These are phyloP conservation scores for Hypercompe scribonia DNA, from an alignment of 2,888 invertebrate species.

Conservation along the genomic window DNA sequence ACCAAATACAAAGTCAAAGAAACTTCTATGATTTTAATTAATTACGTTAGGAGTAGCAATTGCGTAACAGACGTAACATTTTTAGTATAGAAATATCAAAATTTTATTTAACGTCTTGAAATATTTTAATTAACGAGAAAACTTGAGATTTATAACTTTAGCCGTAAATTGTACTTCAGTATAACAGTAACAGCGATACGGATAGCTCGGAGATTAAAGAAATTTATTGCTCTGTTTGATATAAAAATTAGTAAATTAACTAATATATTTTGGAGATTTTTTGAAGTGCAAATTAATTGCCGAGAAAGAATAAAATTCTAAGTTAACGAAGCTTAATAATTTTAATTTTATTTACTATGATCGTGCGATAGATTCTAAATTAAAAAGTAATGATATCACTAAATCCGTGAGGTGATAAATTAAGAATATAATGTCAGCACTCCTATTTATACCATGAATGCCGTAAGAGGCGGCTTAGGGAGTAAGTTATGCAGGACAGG, in stretches of 20 bases:
- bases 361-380: too few relatives aligned
- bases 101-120: constrained; percentile 17
- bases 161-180: constrained; percentile 39
- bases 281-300: not conserved
- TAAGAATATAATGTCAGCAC: too few relatives aligned
- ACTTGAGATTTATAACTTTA: constrained; percentile 38
- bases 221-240: constrained; percentile 17
- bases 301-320: too few relatives aligned
- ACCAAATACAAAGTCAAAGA: not conserved
- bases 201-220: constrained; percentile 26
- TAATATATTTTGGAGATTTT: too few relatives aligned
- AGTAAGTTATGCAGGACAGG: too few relatives aligned
- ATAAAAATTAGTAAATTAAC: too few relatives aligned
- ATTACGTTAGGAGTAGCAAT: not conserved
- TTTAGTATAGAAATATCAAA: constrained; percentile 1
- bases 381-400: too few relatives aligned
- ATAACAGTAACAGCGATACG: constrained; percentile 25
- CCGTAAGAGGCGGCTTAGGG: too few relatives aligned
- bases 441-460: too few relatives aligned
- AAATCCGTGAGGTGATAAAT: too few relatives aligned
- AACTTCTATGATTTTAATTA: not conserved
- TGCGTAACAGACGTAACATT: not conserved
- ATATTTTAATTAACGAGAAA: constrained; percentile 40
- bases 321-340: too few relatives aligned
- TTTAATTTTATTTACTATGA: too few relatives aligned